A percentile compares a stretch with the other conserved stretches of the same genome.
Evolutionary conservation across 2,113 vertebrate species (phyloP).

Genomic region (Datnioides undecimradiatus): DNA sequence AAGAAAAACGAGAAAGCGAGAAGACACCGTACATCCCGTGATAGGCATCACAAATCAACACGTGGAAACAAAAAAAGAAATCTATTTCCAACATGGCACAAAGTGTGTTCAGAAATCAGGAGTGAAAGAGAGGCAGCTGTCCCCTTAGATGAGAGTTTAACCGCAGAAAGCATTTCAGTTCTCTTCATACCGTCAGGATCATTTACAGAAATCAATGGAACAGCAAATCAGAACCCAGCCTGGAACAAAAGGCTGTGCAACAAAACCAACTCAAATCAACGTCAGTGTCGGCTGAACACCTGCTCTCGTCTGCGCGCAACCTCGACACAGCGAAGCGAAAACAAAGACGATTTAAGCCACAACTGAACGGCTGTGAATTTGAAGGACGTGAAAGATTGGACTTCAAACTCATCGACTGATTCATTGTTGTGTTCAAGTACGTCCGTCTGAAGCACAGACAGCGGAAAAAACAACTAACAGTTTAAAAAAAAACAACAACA

Average conservation of each 20-base stretch:
- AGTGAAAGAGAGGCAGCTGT: conserved; percentile 4
- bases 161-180: not conserved
- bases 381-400: not conserved
- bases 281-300: conserved; percentile 4
- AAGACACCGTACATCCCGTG: conserved; percentile 21
- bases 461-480: not conserved
- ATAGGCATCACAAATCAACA: conserved; percentile 19
- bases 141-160: conserved; percentile 5
- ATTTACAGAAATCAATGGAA: not conserved
- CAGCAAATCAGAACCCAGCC: not conserved
- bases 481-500: not conserved
- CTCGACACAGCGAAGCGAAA: not conserved
- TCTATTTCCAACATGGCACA: conserved; percentile 41
- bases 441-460: conserved; percentile 8
- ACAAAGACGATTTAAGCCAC: not conserved
- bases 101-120: not conserved
- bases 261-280: not conserved
- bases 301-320: not conserved
- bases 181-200: not conserved
- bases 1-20: not conserved
- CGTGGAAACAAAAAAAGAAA: too few relatives aligned
- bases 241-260: not conserved
- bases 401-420: conserved; percentile 4
- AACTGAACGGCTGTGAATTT: not conserved
- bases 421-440: conserved; percentile 37